Evolutionary conservation across 2,797 vertebrate genomes (phyloP).

Genomic region (Vireo griseus): DNA sequence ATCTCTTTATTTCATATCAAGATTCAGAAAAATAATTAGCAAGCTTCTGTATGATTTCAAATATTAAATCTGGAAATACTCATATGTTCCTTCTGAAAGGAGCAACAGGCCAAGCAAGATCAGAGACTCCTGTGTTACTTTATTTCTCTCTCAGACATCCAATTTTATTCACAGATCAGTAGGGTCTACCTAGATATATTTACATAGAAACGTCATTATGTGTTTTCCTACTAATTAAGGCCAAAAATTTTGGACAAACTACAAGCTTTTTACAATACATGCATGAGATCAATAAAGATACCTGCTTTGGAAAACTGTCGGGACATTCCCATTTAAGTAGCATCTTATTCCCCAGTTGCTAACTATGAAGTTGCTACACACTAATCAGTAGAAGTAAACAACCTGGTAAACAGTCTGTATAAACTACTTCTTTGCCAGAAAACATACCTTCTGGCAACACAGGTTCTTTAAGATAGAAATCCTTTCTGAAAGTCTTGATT

Average conservation of each 20-base stretch:
- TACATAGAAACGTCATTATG: background rate
- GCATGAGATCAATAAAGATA: background rate
- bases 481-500: background rate
- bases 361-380: background rate
- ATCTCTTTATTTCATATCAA: background rate
- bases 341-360: background rate
- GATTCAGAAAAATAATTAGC: background rate
- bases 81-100: background rate
- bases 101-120: background rate
- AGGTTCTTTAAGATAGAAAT: background rate
- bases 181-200: background rate
- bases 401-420: background rate
- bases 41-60: background rate
- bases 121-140: background rate
- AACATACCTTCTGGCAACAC: background rate
- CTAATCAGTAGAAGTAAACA: background rate
- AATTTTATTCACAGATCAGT: background rate
- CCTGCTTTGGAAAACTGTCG: background rate
- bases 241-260: background rate
- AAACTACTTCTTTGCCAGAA: background rate
- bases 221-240: background rate
- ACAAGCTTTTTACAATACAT: background rate
- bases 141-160: background rate
- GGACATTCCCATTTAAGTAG: background rate
- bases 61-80: background rate